Conservation (phyloP, 2,888 invertebrate species). For the Hanleya hanleyi region DNA sequence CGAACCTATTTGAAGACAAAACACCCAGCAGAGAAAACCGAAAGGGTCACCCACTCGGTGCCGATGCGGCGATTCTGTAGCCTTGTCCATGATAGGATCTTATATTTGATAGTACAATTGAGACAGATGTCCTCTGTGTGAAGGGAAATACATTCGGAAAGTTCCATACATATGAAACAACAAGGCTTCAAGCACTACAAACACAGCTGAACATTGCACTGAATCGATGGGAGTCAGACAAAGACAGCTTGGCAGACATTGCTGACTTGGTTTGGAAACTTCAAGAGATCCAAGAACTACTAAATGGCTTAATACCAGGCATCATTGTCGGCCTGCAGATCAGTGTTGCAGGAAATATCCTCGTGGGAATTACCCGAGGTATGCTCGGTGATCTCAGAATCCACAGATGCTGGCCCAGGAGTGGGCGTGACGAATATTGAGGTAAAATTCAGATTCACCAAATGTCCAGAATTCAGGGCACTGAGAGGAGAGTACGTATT, state of each 20-base stretch:
- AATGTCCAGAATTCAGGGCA: no score
- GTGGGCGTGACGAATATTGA: no score
- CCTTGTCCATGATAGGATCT: neutral
- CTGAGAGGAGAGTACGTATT: no score
- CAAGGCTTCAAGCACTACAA: neutral
- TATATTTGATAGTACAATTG: neutral
- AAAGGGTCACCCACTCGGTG: neutral
- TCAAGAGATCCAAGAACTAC: neutral
- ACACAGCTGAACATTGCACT: neutral
- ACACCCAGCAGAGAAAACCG: neutral
- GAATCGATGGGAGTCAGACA: neutral
- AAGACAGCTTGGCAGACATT: neutral
- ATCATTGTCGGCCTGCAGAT: neutral
- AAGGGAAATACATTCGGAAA: neutral
- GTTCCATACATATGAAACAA: neutral
- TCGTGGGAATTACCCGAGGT: neutral
- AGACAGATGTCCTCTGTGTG: neutral
- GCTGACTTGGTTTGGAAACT: neutral
- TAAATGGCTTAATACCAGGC: neutral
- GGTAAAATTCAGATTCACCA: no score
- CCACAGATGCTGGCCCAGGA: neutral
- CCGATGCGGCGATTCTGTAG: neutral
- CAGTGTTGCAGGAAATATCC: neutral
- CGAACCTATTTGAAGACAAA: neutral
- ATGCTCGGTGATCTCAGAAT: neutral